Evolutionary conservation across 2,888 invertebrate species (phyloP), one percentile per base, ranked within the genome.

Genomic region (Agrochola circellaris): DNA sequence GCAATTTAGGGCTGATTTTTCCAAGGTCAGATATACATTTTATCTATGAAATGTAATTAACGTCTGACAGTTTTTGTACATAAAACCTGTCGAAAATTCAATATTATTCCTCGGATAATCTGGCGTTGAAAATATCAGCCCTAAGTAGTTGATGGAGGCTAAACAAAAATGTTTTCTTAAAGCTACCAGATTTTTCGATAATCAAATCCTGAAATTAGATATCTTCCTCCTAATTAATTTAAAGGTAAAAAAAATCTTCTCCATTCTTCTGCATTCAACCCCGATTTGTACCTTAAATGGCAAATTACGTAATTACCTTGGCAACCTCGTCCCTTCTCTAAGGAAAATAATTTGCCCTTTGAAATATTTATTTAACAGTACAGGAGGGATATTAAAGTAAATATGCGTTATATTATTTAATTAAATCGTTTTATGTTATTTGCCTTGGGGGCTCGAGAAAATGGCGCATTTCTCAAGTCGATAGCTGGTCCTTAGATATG

Each of bases 361-460:
- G 77, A 83, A 83, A 83, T 88, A 85, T 85, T 77, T 87, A 85
- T 87, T 82, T 82, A 85, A 72, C 74, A 51, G 79, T 81, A 86
- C 79, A 81, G 74, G 62, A 81, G 75, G 78, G 79, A 86, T 88
- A 82, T 87, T 75, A 80, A 87, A 79, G 79, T 87, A 83, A 80
- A 87, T 81, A 82, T 83, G 65, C 84, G 66, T 75, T 78, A 77
- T 87, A 78, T 84, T 88, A 86, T 83, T 89, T 88, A 89, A 88
- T 89, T 88, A 88, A 86, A 88, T 80, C 81, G 79, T 88, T 81
- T 81, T 71, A 88, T 89, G 82, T 88, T 88, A 86, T 89, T 83
- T 82, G 84, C 85, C 86, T 87, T 69, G 26, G 60, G 77, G 83
- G 77, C 66, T 78, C 72, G 56, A 48, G 70, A 76, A 83, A 77